phyloP scores from a whole-genome alignment of 2,888 invertebrate genomes.

The Mellilla xanthometata region DNA sequence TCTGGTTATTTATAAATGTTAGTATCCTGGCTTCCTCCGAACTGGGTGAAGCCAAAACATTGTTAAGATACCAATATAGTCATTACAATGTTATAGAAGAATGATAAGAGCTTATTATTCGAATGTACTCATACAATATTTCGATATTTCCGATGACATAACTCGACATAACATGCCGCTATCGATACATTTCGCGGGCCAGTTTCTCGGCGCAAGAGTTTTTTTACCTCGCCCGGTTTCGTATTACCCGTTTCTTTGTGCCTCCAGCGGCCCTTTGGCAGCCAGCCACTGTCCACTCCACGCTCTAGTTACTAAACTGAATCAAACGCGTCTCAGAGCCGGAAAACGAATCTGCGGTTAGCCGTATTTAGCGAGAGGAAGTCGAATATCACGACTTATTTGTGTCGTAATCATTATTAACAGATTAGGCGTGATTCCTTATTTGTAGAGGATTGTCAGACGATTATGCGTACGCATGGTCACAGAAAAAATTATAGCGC shows the following conservation, averaged over 20 bases:
- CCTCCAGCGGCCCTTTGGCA: slow-evolving; percentile 36
- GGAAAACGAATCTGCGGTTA: slow-evolving; percentile 34
- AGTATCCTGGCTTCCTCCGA: no score
- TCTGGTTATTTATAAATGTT: no score
- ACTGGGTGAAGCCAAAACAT: no score
- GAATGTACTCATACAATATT: no score
- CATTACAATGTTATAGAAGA: no score
- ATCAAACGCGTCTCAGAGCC: slow-evolving; percentile 49
- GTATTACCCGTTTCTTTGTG: slow-evolving; percentile 27
- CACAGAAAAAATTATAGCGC: no score
- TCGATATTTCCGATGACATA: no score
- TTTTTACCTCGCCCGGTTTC: slow-evolving; percentile 16
- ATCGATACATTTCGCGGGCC: no score
- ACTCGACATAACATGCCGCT: no score
- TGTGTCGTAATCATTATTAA: slow-evolving; percentile 13
- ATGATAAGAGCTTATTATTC: no score
- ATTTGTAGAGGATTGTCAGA: no score
- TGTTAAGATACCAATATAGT: no score
- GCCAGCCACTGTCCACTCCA: slow-evolving; percentile 36
- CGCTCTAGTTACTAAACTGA: slow-evolving; percentile 64
- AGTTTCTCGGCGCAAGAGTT: not conserved
- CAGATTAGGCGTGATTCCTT: slow-evolving; percentile 7
- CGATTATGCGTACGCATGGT: not conserved
- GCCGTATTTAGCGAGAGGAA: slow-evolving; percentile 14
- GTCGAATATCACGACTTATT: slow-evolving; percentile 15